Percentiles rank a stretch among this genome's conserved stretches.
These are phyloP conservation scores for Steinernema khuongi DNA, from an alignment of 1,140 invertebrate species.

Conservation along the genomic window DNA sequence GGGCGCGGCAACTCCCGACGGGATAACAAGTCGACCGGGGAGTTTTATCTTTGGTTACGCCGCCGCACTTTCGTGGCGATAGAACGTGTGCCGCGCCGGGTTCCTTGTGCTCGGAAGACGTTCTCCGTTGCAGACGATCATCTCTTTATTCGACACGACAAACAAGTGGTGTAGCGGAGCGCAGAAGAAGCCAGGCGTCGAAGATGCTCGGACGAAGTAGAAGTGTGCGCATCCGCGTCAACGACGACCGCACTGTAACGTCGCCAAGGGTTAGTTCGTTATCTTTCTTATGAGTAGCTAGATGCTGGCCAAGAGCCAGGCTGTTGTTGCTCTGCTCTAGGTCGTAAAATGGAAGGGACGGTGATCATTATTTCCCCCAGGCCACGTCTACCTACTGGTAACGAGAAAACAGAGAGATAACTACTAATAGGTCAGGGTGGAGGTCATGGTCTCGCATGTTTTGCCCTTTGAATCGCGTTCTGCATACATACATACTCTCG, in stretches of 20 bases:
- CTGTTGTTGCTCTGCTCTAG: too few species aligned
- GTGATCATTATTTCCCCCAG: too few species aligned
- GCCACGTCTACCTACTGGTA: too few species aligned
- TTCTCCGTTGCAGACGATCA: background rate
- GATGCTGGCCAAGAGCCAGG: too few species aligned
- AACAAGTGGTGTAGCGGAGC: too few species aligned
- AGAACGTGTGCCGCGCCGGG: background rate
- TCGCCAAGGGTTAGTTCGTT: background rate
- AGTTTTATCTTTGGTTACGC: background rate
- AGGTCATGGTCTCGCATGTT: too few species aligned
- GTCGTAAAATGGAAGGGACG: too few species aligned
- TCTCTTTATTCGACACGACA: background rate
- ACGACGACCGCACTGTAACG: slow-evolving; percentile 6
- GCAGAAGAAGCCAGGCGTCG: too few species aligned
- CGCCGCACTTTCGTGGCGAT: background rate
- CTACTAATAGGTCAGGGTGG: too few species aligned
- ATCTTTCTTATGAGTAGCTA: background rate
- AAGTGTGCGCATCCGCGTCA: slow-evolving; percentile 8
- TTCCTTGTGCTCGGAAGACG: background rate
- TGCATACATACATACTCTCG: too few species aligned
- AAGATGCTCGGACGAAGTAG: background rate
- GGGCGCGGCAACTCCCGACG: background rate
- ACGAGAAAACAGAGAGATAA: too few species aligned
- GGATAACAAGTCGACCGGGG: background rate
- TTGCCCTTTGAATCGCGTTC: too few species aligned